Evolutionary conservation across 2,113 vertebrate species (phyloP).

Genomic region (Muntiacus reevesi): DNA sequence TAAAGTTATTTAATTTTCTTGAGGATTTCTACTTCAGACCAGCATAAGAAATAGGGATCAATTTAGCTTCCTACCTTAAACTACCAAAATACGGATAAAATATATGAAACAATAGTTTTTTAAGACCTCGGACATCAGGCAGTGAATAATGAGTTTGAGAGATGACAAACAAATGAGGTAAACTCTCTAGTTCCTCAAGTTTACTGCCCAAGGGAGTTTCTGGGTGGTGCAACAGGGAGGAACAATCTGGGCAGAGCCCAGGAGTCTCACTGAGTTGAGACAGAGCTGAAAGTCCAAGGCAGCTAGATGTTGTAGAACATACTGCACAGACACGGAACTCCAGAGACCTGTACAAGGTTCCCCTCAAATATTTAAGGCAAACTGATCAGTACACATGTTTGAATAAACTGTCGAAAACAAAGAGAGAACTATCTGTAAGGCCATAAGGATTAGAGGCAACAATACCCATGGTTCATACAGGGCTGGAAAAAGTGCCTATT

Average conservation of each 20-base stretch:
- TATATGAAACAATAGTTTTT: background rate
- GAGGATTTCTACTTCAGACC: slow-evolving; percentile 14
- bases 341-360: background rate
- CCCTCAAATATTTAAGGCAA: background rate
- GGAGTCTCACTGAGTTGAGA: background rate
- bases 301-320: background rate
- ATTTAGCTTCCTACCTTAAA: background rate
- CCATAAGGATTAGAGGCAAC: background rate
- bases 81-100: background rate
- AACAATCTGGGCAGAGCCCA: background rate
- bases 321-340: background rate
- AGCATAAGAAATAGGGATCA: background rate
- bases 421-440: background rate
- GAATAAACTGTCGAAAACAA: background rate
- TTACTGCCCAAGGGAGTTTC: background rate
- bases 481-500: background rate
- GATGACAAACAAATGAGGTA: background rate
- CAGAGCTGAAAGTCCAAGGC: background rate
- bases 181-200: background rate
- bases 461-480: background rate
- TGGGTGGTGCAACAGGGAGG: background rate
- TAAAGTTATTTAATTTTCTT: background rate
- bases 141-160: background rate
- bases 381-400: background rate
- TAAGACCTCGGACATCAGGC: background rate